Evolutionary conservation across 2,797 vertebrate species (phyloP).

Genomic region (Phrynocephalus vlangalii): DNA sequence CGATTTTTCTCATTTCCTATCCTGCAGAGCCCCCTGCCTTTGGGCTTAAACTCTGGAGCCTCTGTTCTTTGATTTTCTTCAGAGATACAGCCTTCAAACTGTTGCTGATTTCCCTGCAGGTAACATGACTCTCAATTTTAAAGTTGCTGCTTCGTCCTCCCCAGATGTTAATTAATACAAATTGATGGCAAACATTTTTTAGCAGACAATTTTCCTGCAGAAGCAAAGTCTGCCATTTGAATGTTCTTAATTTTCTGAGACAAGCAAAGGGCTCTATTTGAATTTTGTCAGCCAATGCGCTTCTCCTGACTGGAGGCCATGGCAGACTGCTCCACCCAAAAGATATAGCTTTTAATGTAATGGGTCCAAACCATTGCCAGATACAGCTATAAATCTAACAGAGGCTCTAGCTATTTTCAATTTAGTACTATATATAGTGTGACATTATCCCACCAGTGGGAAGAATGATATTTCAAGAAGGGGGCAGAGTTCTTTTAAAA

Average conservation of each 20-base stretch:
- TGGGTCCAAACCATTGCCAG: neutral
- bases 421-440: neutral
- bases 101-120: slow-evolving; percentile 15
- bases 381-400: neutral
- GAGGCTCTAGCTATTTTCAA: neutral
- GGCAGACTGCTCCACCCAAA: neutral
- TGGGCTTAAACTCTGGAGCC: slow-evolving; percentile 27
- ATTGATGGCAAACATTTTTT: neutral
- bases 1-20: slow-evolving; percentile 53
- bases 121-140: slow-evolving; percentile 21
- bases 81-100: slow-evolving; percentile 16
- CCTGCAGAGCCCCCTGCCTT: slow-evolving; percentile 74
- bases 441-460: neutral
- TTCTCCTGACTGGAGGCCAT: neutral
- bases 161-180: slow-evolving; percentile 22
- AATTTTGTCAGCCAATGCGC: neutral
- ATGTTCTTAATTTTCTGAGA: slow-evolving; percentile 24
- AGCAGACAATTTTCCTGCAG: slow-evolving; percentile 21
- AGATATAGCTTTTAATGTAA: neutral
- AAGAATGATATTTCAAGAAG: neutral
- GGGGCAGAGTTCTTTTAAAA: neutral
- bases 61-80: slow-evolving; percentile 40
- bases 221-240: neutral
- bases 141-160: slow-evolving; percentile 27
- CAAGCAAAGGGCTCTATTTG: neutral